Evolutionary conservation across 2,113 vertebrate genomes (phyloP), one percentile per base, ranked within the genome.

Genomic region (Calonectris borealis): DNA sequence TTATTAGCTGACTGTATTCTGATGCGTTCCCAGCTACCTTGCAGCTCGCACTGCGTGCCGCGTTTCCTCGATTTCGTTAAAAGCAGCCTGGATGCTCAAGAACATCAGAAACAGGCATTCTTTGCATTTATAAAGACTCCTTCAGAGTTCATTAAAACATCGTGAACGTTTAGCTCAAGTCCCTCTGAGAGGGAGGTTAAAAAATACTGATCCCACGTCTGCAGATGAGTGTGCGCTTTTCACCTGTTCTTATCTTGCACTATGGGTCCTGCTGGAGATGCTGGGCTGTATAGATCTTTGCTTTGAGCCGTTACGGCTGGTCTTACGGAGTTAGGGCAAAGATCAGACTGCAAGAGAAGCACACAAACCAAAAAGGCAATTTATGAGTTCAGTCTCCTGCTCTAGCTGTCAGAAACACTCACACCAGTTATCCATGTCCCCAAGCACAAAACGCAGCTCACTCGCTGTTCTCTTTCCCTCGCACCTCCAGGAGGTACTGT

Each of bases 1-100:
- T 25, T 26, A 4, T 1, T 3, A 72, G 9, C 70, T 54, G 32
- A 29, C 1, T 4, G 27, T 2, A 17, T 6, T 34, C 13, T 7
- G 29, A 58, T 1, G 4, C 57, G 36, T 4, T 58, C 36, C 15
- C 68, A 27, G 13, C 10, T 20, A 18, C 13, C 7, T 16, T 9
- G 8, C 76, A 77, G 49, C 90, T 36, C 5, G 0, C 13, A 11
- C 44, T 16, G 31, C 0, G 0, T 0, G 10, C 79, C 60, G 26
- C 4, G 2, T 14, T 16, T 70, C 64, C 60, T 40, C 22, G n/a
- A 22, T 49, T 49, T 64, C 2, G 1, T 9, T 72, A 40, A 79
- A 52, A 71, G 40, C 24, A 48, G 31, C 11, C 44, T 55, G 29
- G 62, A 32, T 58, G 57, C 25, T 84, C 57, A 36, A 52, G n/a